phyloP scores from a whole-genome alignment of 2,113 vertebrate species.

The Melanerpes aurifrons region DNA sequence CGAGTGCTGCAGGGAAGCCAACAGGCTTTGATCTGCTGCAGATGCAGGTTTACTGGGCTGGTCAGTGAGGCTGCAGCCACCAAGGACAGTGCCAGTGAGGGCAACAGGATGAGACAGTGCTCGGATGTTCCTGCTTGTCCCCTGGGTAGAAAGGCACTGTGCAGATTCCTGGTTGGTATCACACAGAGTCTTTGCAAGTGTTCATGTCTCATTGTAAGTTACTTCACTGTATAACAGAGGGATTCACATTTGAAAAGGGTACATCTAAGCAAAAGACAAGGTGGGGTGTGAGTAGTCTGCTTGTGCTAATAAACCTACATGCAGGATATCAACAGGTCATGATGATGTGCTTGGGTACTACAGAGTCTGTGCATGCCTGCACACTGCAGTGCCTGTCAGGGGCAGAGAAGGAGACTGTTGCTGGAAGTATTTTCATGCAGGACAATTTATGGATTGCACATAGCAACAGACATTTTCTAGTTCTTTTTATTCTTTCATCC shows the following conservation, averaged over 20 bases:
- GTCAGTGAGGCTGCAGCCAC: neutral
- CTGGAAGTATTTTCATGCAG: neutral
- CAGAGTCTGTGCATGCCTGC: neutral
- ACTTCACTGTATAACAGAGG: neutral
- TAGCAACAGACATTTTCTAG: neutral
- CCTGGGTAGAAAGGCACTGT: neutral
- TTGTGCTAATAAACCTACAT: neutral
- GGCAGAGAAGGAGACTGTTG: neutral
- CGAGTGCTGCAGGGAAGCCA: neutral
- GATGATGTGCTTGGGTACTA: fast-evolving
- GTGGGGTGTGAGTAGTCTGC: neutral
- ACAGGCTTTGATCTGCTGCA: neutral
- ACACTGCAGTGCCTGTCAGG: neutral
- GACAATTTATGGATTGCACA: neutral
- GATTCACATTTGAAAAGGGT: neutral
- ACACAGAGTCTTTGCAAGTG: neutral
- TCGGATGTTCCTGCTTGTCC: neutral
- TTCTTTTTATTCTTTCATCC: neutral
- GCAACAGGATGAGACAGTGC: neutral
- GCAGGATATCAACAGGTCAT: fast-evolving
- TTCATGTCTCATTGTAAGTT: neutral
- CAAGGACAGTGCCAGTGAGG: neutral
- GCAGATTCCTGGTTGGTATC: fast-evolving
- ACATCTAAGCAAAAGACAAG: neutral
- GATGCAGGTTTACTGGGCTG: neutral